Conservation (phyloP, 2,888 invertebrate species). For the Sphaerophoria rueppellii region DNA sequence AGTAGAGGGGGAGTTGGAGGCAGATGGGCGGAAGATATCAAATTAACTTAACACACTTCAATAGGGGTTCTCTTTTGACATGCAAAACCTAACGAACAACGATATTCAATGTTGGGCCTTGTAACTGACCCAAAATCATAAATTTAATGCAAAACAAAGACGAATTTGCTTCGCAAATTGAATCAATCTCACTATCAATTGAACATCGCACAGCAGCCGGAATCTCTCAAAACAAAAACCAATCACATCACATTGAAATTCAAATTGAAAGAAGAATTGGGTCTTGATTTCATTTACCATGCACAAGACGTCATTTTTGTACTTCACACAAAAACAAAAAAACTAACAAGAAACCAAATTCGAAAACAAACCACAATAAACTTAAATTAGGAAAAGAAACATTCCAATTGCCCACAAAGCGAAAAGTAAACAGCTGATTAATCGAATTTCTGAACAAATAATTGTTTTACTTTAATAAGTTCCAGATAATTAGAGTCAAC, state of each 20-base stretch:
- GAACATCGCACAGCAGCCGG: not conserved
- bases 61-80: not conserved
- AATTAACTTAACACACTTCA: not conserved
- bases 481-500: conserved; percentile 66
- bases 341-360: not conserved
- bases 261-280: not conserved
- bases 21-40: not conserved
- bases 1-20: not conserved
- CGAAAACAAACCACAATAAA: conserved; percentile 10
- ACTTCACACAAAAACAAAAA: not conserved
- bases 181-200: conserved; percentile 4
- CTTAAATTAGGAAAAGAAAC: conserved; percentile 17
- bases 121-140: not conserved
- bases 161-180: not conserved
- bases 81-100: not conserved
- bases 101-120: not conserved
- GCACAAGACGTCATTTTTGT: not conserved
- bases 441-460: conserved; percentile 64
- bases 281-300: conserved; percentile 3
- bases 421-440: conserved; percentile 49
- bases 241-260: conserved; percentile 11
- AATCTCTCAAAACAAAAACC: not conserved
- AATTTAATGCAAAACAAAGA: not conserved
- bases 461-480: conserved; percentile 55
- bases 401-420: conserved; percentile 41